Conservation (phyloP, 2,113 vertebrate species). For the Xerus inauris region DNA sequence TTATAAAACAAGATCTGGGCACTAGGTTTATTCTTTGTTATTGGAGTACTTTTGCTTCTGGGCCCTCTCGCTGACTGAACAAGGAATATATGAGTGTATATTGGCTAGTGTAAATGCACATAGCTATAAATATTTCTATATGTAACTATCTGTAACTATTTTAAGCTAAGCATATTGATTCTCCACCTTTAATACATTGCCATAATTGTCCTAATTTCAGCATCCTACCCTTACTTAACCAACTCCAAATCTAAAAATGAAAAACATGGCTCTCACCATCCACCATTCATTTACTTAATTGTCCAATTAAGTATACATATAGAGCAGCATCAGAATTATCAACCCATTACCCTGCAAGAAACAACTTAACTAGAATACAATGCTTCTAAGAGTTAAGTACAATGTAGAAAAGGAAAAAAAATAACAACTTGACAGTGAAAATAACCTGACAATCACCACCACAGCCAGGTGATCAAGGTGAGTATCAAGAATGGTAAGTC, state of each 20-base stretch:
- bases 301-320: background rate
- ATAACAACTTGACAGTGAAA: too few relatives aligned
- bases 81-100: background rate
- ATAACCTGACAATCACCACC: background rate
- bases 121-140: background rate
- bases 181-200: background rate
- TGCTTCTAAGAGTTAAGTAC: background rate
- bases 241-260: background rate
- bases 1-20: background rate
- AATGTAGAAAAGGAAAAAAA: background rate
- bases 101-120: background rate
- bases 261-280: background rate
- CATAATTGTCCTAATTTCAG: background rate
- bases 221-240: background rate
- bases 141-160: background rate
- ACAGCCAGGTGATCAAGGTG: background rate
- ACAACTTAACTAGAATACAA: background rate
- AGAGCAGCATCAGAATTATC: background rate
- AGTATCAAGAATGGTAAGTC: background rate
- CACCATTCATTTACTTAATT: background rate
- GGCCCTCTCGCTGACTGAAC: background rate
- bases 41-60: background rate
- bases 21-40: background rate
- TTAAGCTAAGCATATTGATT: background rate
- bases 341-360: background rate